Evolutionary conservation across 1,140 invertebrate species (phyloP).

Genomic region (Papilio glaucus): DNA sequence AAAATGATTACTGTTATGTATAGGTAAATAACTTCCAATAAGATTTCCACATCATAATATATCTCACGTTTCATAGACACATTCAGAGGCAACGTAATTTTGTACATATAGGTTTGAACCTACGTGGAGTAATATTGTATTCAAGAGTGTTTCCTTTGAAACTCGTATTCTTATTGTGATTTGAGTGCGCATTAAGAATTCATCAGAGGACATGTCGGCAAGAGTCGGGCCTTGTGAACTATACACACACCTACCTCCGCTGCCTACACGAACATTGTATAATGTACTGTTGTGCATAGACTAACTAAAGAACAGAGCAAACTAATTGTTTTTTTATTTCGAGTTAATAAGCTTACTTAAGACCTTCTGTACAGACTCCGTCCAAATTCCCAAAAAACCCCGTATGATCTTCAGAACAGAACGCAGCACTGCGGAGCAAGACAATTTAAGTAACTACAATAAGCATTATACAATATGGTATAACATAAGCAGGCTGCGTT

Average conservation of each 20-base stretch:
- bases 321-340: background rate
- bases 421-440: no score
- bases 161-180: constrained; percentile 66
- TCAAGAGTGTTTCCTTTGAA: constrained; percentile 52
- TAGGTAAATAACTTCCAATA: no score
- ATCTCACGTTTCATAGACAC: constrained; percentile 1
- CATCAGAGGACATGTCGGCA: constrained; percentile 55
- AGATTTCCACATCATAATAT: background rate
- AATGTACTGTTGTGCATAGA: constrained; percentile 28
- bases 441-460: no score
- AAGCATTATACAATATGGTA: no score
- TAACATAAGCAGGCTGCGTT: no score
- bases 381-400: no score
- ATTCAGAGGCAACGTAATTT: constrained; percentile 15
- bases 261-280: constrained; percentile 34
- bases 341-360: no score
- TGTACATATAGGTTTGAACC: constrained; percentile 7
- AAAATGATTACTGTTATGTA: no score
- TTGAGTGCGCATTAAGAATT: constrained; percentile 68
- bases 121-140: constrained; percentile 44
- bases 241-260: constrained; percentile 35
- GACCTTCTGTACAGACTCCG: no score
- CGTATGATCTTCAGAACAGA: no score
- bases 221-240: constrained; percentile 38
- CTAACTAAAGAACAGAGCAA: constrained; percentile 11